Base-by-base conservation (phyloP, 2,888 invertebrate species). In the Cyrtodaria siliqua region DNA sequence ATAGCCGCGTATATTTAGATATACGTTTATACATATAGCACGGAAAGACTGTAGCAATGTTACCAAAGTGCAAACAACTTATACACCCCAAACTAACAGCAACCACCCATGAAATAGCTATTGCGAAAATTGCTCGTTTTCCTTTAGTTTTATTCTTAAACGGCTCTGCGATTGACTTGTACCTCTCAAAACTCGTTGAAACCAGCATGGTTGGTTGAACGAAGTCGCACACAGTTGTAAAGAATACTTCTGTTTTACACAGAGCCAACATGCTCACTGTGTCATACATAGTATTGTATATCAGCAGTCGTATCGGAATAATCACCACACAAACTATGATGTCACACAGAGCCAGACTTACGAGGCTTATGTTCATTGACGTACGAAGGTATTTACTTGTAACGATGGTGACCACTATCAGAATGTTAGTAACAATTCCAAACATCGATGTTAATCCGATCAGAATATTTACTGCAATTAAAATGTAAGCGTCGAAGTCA, bases 121-220 rank as follows among this genome's bases (percentile, higher is more conserved):
- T 61, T n/a, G 74, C 33, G 0, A 76, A 9, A 14, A 75, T 29
- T 3, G 77, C 77, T 33, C 86, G 60, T 59, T 64, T 66, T 6
- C 23, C 24, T 23, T 75, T 71, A 6, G 79, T 75, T 26, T 77
- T 70, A 29, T 74, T 83, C 26, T 87, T 73, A 52, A 89, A 88
- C 0, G 90, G 90, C 20, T 80, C 79, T 0, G 87, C 84, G 6
- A 90, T 87, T 14, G 89, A 83, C 61, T 87, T 85, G 56, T 87
- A 89, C 18, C 89, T 70, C 68, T 90, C 90, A 70, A 82, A 85
- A 57, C 88, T 87, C 20, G 87, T 80, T 6, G 78, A 72, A 26
- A 74, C 74, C 24, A 90, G 59, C 63, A 88, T 84, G 0, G 85
- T 64, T 14, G 87, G 74, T 42, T 88, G 84, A 9, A 86, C 83